Percentiles rank a stretch among this genome's conserved stretches.
Evolutionary conservation across 92 coral and sea anemone genomes (phyloP).

Genomic region (Epizoanthus rinbou): DNA sequence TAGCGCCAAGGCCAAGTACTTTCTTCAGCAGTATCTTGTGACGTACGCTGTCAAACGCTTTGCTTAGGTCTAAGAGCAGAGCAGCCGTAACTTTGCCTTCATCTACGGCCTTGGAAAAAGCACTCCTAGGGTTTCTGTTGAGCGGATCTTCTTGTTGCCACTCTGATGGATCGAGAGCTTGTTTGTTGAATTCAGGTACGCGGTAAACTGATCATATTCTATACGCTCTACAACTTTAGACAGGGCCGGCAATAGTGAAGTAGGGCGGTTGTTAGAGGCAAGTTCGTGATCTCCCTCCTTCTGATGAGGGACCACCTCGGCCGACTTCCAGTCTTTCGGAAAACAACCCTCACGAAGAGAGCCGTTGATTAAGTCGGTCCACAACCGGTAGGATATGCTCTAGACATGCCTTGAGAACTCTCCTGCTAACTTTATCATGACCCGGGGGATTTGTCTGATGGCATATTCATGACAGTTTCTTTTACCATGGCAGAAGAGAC

Average conservation of each 20-base stretch:
- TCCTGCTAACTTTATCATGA: constrained; percentile 35
- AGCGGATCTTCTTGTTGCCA: constrained; percentile 1
- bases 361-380: constrained; percentile 30
- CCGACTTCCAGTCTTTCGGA: constrained; percentile 39
- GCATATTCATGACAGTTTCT: constrained; percentile 38
- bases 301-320: constrained; percentile 41
- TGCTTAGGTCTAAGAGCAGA: no score
- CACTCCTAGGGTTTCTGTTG: neutral
- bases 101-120: no score
- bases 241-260: constrained; percentile 47
- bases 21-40: constrained; percentile 27
- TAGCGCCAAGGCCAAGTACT: constrained; percentile 3
- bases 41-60: no score
- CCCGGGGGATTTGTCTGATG: constrained; percentile 39
- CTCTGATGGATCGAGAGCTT: constrained; percentile 1
- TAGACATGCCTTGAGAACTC: constrained; percentile 40
- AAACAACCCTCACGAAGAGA: constrained; percentile 9
- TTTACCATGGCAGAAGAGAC: neutral
- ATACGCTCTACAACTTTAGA: constrained; percentile 46
- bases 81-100: no score
- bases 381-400: constrained; percentile 8
- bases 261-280: constrained; percentile 46
- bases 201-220: constrained; percentile 9
- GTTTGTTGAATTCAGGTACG: neutral
- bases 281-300: constrained; percentile 45